A percentile compares a stretch with the other conserved stretches of the same genome.
These are phyloP conservation scores for Seira musarum DNA, from an alignment of 2,888 invertebrate species.

Conservation along the genomic window DNA sequence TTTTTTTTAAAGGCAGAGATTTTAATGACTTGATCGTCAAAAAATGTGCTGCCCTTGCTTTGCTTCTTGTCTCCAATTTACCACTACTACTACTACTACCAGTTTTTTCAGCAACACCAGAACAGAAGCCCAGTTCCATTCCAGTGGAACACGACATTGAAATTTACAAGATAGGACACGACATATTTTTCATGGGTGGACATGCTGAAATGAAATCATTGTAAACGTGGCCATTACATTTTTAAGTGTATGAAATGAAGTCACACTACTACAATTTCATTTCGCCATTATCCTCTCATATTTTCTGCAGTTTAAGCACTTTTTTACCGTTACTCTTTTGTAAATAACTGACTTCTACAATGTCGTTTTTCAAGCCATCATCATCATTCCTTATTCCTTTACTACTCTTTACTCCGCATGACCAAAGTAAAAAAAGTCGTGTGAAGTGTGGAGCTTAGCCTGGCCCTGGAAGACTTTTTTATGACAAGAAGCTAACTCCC, in stretches of 20 bases:
- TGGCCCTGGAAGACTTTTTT: conserved; percentile 29
- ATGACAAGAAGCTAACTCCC: conserved; percentile 41
- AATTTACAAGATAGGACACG: not conserved
- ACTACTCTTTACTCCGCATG: not conserved
- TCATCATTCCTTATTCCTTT: too few species aligned
- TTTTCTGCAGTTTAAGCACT: conserved; percentile 43
- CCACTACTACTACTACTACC: too few species aligned
- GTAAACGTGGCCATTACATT: not conserved
- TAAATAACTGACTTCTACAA: not conserved
- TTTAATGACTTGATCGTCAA: conserved; percentile 54
- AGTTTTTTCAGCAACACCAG: too few species aligned
- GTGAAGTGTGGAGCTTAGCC: not conserved
- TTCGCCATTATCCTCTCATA: conserved; percentile 24
- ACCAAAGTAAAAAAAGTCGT: not conserved
- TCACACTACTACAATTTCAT: conserved; percentile 19
- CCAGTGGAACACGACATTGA: not conserved
- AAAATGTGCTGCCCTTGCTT: too few species aligned
- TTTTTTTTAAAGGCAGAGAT: conserved; percentile 27
- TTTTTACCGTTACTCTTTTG: not conserved
- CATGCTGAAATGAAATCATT: not conserved
- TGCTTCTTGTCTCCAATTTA: too few species aligned
- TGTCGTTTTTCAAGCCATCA: too few species aligned
- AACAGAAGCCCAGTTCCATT: not conserved
- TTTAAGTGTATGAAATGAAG: conserved; percentile 4
- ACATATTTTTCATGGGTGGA: not conserved